Percentiles rank a stretch among this genome's conserved stretches.
Conservation (phyloP, 37 sponge, comb jelly and placozoan genomes). For the Geodia barretti region DNA sequence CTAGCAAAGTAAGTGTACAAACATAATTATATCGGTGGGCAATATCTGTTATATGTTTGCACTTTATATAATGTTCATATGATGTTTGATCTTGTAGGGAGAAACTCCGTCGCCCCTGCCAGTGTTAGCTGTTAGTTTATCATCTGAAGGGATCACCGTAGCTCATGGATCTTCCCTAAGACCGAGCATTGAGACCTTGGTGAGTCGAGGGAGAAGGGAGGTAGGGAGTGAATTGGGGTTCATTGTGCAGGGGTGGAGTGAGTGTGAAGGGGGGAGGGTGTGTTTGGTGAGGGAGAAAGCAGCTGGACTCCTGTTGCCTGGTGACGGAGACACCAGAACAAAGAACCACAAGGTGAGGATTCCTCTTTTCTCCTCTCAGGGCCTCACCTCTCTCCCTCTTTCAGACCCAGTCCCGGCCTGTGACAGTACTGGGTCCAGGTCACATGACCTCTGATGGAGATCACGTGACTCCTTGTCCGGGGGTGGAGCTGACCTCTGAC, state of each 20-base stretch:
- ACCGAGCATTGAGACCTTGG: conserved; percentile 45
- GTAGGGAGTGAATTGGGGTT: neutral
- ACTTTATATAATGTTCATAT: too few relatives aligned
- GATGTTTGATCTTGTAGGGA: too few relatives aligned
- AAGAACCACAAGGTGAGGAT: neutral
- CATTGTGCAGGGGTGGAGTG: neutral
- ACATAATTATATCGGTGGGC: too few relatives aligned
- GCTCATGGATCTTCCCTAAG: conserved; percentile 24
- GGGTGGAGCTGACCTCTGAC: neutral
- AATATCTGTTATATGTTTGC: too few relatives aligned
- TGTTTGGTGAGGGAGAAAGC: conserved; percentile 27
- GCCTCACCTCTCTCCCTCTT: neutral
- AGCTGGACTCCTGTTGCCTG: conserved; percentile 2
- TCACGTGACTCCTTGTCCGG: neutral
- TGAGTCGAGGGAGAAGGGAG: neutral
- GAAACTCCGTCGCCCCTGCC: conserved; percentile 31
- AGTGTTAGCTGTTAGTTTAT: conserved; percentile 5
- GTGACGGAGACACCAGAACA: neutral
- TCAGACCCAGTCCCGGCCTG: neutral
- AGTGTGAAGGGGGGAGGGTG: conserved; percentile 3
- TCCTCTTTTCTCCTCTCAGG: neutral
- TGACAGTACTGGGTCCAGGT: conserved; percentile 38
- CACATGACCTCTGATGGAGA: conserved; percentile 22
- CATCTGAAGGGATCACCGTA: neutral
- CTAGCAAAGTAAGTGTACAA: neutral